phyloP scores from a whole-genome alignment of 37 sponge, comb jelly and placozoan species.

The Eunapius fragilis region DNA sequence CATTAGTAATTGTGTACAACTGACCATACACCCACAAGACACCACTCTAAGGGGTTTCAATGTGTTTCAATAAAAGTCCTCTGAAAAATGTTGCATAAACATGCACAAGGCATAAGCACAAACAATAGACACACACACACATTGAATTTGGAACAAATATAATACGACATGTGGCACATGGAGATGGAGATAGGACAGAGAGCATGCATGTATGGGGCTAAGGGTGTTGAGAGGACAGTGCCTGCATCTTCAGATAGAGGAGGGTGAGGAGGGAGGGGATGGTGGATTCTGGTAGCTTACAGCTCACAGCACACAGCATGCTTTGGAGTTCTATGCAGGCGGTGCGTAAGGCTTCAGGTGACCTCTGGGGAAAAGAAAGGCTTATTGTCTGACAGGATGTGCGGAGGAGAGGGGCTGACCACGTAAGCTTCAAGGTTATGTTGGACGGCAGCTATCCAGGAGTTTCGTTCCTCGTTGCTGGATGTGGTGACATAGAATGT shows the following conservation, averaged over 20 bases:
- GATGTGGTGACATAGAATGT: constrained; percentile 77
- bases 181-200: too few relatives aligned
- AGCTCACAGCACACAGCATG: constrained; percentile 59
- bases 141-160: too few relatives aligned
- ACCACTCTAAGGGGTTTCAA: constrained; percentile 25
- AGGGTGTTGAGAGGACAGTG: neutral
- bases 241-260: constrained; percentile 38
- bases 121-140: too few relatives aligned
- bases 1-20: constrained; percentile 34
- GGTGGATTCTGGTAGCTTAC: constrained; percentile 1
- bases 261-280: constrained; percentile 48
- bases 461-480: constrained; percentile 51
- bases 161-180: too few relatives aligned
- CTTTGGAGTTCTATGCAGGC: constrained; percentile 57
- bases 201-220: too few relatives aligned
- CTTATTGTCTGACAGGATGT: neutral
- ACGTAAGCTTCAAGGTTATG: constrained; percentile 51
- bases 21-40: constrained; percentile 52
- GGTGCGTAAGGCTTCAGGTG: constrained; percentile 28
- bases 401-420: constrained; percentile 5
- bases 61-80: constrained; percentile 11
- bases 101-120: too few relatives aligned
- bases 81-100: too few relatives aligned
- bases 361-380: neutral
- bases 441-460: constrained; percentile 57